A percentile compares a stretch with the other conserved stretches of the same genome.
Evolutionary conservation across 1,140 invertebrate species (phyloP).

Genomic region (Coptotermes formosanus): DNA sequence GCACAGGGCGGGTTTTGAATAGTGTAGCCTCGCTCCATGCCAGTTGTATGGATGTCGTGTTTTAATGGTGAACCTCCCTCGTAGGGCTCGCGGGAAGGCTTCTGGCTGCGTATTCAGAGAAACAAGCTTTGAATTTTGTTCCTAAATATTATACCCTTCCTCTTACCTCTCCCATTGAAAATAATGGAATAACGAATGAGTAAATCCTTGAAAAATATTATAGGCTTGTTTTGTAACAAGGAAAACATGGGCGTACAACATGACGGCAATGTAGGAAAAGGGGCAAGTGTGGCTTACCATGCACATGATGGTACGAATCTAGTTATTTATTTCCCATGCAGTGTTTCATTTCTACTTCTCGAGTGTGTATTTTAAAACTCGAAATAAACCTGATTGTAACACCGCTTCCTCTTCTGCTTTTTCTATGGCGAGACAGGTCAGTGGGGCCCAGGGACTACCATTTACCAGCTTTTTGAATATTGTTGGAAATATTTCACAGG

Average conservation of each 20-base stretch:
- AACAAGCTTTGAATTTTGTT: background rate
- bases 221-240: background rate
- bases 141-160: background rate
- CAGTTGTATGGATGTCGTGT: background rate
- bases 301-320: no score
- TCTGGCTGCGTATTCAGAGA: background rate
- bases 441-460: no score
- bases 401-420: no score
- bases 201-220: background rate
- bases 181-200: background rate
- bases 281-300: no score
- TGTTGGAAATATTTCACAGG: no score
- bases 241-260: background rate
- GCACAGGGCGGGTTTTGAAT: constrained; percentile 13
- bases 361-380: no score
- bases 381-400: no score
- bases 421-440: no score
- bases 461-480: no score
- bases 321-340: no score
- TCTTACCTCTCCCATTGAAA: background rate
- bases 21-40: background rate
- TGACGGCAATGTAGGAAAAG: no score
- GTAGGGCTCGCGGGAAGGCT: background rate
- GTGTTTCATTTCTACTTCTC: no score
- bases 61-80: background rate